Percentiles rank a stretch among this genome's conserved stretches.
Evolutionary conservation across 1,140 invertebrate genomes (phyloP).

Genomic region (Camponotus pennsylvanicus): DNA sequence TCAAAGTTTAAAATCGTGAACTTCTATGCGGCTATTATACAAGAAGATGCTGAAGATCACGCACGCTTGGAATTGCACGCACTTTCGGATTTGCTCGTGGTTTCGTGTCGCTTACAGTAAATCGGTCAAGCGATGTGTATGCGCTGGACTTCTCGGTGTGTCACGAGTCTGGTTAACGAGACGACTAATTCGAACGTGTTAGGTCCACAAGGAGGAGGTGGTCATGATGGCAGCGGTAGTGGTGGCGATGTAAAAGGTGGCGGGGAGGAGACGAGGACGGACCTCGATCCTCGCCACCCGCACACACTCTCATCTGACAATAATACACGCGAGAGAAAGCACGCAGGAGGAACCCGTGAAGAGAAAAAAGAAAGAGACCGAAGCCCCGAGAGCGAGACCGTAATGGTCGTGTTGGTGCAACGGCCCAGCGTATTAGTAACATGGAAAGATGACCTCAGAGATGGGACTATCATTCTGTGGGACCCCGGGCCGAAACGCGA

Average conservation of each 20-base stretch:
- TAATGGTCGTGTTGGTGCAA: slow-evolving; percentile 68
- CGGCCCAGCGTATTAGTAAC: slow-evolving; percentile 65
- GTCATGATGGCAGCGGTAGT: slow-evolving; percentile 45
- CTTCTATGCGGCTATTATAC: background rate
- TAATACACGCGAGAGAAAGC: slow-evolving; percentile 39
- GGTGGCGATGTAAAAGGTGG: slow-evolving; percentile 62
- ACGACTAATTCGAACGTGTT: slow-evolving; percentile 84
- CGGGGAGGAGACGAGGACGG: slow-evolving; percentile 57
- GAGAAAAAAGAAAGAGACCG: slow-evolving; percentile 39
- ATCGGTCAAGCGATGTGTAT: slow-evolving; percentile 55
- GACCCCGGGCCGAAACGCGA: slow-evolving; percentile 76
- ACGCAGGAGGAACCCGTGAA: slow-evolving; percentile 2
- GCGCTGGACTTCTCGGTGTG: slow-evolving; percentile 62
- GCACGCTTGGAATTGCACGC: background rate
- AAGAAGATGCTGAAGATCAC: background rate
- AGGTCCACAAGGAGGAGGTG: slow-evolving; percentile 72
- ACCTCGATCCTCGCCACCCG: slow-evolving; percentile 76
- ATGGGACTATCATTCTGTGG: slow-evolving; percentile 76
- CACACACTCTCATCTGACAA: slow-evolving; percentile 73
- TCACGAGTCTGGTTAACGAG: slow-evolving; percentile 80
- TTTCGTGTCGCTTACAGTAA: background rate
- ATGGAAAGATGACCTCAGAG: slow-evolving; percentile 82
- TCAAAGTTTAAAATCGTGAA: background rate
- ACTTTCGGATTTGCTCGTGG: background rate
- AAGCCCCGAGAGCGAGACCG: slow-evolving; percentile 67